These are phyloP conservation scores for Microctenopoma lineatum DNA, from an alignment of 2,797 vertebrate species.

Conservation along the genomic window DNA sequence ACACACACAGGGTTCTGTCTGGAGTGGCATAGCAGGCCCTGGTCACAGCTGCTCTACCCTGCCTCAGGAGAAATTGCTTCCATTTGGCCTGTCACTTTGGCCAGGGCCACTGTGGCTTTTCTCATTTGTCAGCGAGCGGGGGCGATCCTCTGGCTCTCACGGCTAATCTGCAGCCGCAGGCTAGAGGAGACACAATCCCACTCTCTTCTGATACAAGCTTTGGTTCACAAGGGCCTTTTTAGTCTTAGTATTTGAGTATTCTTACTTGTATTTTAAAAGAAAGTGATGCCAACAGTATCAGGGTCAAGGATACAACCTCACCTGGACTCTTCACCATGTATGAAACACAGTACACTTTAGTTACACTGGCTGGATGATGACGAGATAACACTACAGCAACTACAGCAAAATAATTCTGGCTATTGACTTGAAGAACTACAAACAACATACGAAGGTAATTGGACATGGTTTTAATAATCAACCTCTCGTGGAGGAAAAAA, in stretches of 20 bases:
- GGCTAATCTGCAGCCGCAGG: constrained; percentile 80
- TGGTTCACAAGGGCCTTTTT: constrained; percentile 71
- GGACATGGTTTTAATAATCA: constrained; percentile 63
- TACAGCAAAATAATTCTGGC: constrained; percentile 25
- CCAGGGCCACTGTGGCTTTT: constrained; percentile 83
- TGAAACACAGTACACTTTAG: constrained; percentile 21
- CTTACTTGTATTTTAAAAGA: constrained; percentile 9
- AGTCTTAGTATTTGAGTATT: constrained; percentile 46
- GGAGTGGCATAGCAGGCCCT: constrained; percentile 73
- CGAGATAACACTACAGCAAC: constrained; percentile 18
- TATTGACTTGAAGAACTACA: constrained; percentile 42
- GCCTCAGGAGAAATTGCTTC: constrained; percentile 88
- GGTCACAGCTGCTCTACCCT: constrained; percentile 85
- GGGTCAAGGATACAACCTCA: constrained; percentile 52
- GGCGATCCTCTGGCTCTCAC: constrained; percentile 78
- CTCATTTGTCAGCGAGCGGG: constrained; percentile 85
- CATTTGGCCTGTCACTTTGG: constrained; percentile 86
- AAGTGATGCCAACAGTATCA: constrained; percentile 39
- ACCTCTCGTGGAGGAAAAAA: constrained; percentile 39
- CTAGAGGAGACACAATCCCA: constrained; percentile 52
- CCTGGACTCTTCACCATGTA: constrained; percentile 14
- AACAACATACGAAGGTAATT: constrained; percentile 61
- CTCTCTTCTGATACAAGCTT: constrained; percentile 61
- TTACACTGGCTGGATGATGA: constrained; percentile 21
- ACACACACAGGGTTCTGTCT: constrained; percentile 61